Evolutionary conservation across 53 echinoderm and acorn worm species (phyloP).

Genomic region (Crossaster papposus): DNA sequence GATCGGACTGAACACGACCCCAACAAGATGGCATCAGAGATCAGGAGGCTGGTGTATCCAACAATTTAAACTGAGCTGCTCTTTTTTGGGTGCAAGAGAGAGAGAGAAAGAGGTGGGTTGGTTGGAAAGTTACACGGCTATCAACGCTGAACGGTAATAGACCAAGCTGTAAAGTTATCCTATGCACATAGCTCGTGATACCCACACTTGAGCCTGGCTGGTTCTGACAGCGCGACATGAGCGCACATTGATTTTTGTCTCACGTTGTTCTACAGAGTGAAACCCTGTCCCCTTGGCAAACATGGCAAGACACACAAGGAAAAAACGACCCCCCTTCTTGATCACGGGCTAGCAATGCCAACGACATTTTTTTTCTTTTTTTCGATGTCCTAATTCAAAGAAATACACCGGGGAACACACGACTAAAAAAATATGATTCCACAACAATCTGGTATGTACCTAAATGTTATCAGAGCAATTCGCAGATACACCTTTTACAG

Average conservation of each 20-base stretch:
- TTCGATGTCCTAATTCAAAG: not conserved
- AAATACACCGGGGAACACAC: slow-evolving; percentile 18
- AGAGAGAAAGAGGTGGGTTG: not conserved
- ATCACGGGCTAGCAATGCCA: slow-evolving; percentile 37
- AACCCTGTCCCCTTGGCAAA: slow-evolving; percentile 58
- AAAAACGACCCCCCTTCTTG: slow-evolving; percentile 50
- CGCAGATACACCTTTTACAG: slow-evolving; percentile 16
- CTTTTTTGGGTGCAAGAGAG: too few species aligned
- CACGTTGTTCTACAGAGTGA: slow-evolving; percentile 65
- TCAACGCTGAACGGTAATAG: not conserved
- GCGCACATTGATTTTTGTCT: slow-evolving; percentile 63
- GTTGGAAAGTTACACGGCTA: not conserved
- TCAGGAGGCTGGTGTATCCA: slow-evolving; percentile 37
- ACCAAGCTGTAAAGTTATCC: slow-evolving; percentile 29
- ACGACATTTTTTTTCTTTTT: not conserved
- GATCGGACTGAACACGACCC: slow-evolving; percentile 14
- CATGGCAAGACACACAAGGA: slow-evolving; percentile 44
- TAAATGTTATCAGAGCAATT: not conserved
- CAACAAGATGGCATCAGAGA: slow-evolving; percentile 14
- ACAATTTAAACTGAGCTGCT: slow-evolving; percentile 10
- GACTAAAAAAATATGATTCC: not conserved
- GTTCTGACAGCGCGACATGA: slow-evolving; percentile 39
- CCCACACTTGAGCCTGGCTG: slow-evolving; percentile 32
- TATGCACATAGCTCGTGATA: slow-evolving; percentile 50
- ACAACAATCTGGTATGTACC: not conserved